phyloP scores from a whole-genome alignment of 2,113 vertebrate genomes.

The Procapra przewalskii region DNA sequence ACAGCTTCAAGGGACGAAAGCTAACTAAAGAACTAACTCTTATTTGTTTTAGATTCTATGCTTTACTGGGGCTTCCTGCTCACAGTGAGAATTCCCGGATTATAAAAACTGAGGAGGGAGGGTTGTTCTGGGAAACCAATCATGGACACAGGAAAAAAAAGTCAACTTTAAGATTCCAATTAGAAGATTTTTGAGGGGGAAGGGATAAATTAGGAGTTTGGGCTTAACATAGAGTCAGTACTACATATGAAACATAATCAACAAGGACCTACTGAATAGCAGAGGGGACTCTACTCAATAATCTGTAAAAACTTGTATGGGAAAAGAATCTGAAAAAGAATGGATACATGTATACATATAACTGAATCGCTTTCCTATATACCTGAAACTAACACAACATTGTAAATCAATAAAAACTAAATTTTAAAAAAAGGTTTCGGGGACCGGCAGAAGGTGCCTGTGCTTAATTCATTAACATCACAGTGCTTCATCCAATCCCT shows the following conservation, averaged over 20 bases:
- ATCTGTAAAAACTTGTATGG: neutral
- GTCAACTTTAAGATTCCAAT: neutral
- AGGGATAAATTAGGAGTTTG: neutral
- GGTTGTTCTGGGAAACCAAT: neutral
- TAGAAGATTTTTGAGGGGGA: neutral
- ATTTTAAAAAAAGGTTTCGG: neutral
- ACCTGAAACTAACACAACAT: neutral
- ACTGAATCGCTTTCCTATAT: neutral
- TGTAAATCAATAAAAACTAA: neutral
- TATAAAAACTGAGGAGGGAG: fast-evolving
- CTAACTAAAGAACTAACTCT: neutral
- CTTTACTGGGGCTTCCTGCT: neutral
- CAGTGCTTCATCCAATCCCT: neutral
- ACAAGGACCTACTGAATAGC: neutral
- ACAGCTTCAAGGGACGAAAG: neutral
- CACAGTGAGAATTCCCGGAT: neutral
- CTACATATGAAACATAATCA: neutral
- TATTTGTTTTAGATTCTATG: neutral
- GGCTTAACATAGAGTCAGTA: neutral
- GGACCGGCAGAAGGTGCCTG: neutral
- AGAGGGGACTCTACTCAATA: neutral
- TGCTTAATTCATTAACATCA: neutral
- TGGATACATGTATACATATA: neutral
- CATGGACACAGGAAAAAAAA: neutral
- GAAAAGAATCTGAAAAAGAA: neutral